Evolutionary conservation across 2,888 invertebrate species (phyloP).

Genomic region (Zootermopsis nevadensis): DNA sequence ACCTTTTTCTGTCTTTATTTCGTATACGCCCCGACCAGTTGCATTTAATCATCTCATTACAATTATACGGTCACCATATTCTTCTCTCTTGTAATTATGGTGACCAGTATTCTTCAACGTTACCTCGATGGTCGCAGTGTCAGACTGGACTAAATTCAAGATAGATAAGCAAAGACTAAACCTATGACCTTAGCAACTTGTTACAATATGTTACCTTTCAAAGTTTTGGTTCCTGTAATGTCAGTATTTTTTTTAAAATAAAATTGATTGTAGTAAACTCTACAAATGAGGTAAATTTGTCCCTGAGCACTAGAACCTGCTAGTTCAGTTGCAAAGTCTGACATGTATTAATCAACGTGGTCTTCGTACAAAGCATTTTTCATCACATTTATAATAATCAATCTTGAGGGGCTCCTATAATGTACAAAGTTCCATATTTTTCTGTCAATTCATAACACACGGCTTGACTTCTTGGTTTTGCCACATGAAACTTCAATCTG

Average conservation of each 20-base stretch:
- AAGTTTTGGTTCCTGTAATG: constrained; percentile 55
- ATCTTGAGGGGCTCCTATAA: too few relatives aligned
- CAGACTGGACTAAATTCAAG: background rate
- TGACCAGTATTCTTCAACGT: constrained; percentile 78
- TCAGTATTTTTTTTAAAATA: background rate
- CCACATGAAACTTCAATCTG: too few relatives aligned
- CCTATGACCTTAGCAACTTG: background rate
- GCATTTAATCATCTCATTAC: constrained; percentile 41
- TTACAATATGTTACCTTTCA: constrained; percentile 69
- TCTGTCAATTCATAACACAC: too few relatives aligned
- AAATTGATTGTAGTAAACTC: too few relatives aligned
- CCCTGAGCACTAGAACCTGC: too few relatives aligned
- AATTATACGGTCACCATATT: constrained; percentile 64
- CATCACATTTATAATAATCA: too few relatives aligned
- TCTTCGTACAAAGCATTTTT: too few relatives aligned
- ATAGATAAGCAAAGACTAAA: background rate
- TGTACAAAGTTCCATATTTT: too few relatives aligned
- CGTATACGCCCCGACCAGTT: constrained; percentile 73
- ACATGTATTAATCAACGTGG: too few relatives aligned
- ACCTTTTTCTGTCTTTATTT: constrained; percentile 76
- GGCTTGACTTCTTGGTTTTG: too few relatives aligned
- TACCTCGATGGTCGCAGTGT: constrained; percentile 77
- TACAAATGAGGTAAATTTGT: too few relatives aligned
- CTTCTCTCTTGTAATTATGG: constrained; percentile 74
- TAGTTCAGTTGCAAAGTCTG: too few relatives aligned